phyloP scores from a whole-genome alignment of 2,888 invertebrate species.

The Tiliacea citrago region DNA sequence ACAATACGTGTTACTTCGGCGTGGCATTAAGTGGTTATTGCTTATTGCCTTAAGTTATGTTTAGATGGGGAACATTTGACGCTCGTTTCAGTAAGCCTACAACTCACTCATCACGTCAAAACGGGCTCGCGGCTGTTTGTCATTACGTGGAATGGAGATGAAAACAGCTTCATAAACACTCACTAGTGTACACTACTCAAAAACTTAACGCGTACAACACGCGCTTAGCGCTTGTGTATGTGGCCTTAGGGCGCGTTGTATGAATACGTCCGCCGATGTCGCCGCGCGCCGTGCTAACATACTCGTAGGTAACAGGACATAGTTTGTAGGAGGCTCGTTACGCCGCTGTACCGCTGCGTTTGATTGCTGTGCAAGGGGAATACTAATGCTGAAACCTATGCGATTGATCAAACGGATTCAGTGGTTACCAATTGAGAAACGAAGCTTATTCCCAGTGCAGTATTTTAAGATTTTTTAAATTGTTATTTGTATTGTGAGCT shows the following conservation, averaged over 20 bases:
- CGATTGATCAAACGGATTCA: slow-evolving; percentile 69
- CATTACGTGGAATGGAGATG: slow-evolving; percentile 39
- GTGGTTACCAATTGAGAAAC: slow-evolving; percentile 42
- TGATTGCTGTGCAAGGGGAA: slow-evolving; percentile 76
- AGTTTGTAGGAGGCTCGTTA: slow-evolving; percentile 74
- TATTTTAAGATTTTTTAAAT: slow-evolving; percentile 30
- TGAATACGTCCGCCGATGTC: slow-evolving; percentile 47
- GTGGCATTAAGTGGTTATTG: slow-evolving; percentile 55
- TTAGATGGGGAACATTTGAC: slow-evolving; percentile 25
- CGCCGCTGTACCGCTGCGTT: slow-evolving; percentile 66
- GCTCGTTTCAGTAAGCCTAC: slow-evolving; percentile 30
- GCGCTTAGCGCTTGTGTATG: slow-evolving; percentile 31
- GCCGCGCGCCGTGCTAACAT: slow-evolving; percentile 17
- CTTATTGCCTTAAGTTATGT: slow-evolving; percentile 51
- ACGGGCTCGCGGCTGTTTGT: slow-evolving; percentile 41
- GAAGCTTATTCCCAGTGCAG: slow-evolving; percentile 32
- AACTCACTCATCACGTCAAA: slow-evolving; percentile 12
- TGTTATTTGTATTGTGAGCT: slow-evolving; percentile 21
- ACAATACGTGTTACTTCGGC: slow-evolving; percentile 38
- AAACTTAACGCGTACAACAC: slow-evolving; percentile 41
- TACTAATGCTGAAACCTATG: slow-evolving; percentile 72
- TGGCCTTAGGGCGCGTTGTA: slow-evolving; percentile 40
- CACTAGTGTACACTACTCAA: slow-evolving; percentile 43
- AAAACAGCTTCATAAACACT: slow-evolving; percentile 50
- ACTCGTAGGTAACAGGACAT: slow-evolving; percentile 53